Evolutionary conservation across 2,113 vertebrate genomes (phyloP), one percentile per base, ranked within the genome.

Genomic region (Melanocharis versteri): DNA sequence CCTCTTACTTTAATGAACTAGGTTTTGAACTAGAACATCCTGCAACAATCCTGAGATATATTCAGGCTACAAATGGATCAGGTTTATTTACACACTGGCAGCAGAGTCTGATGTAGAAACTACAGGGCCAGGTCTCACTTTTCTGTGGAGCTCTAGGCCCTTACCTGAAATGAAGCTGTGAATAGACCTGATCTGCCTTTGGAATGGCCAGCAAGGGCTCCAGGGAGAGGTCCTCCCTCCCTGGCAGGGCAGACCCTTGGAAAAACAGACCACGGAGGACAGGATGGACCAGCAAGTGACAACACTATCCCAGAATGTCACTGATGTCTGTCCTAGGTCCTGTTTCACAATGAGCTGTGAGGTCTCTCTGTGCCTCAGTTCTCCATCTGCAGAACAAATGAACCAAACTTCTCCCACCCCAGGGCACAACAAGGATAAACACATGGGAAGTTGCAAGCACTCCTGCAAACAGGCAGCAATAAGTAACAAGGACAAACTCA

Each of bases 1-100:
- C 42, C 75, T 92, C 84, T 91, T 39, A 70, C 64, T 92, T 93
- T 90, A 86, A 90, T 48, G 48, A 92, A 95, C 15, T 42, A 56
- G 5, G 54, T 64, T 96, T 89, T 95, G 60, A 84, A 84, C 31
- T n/a, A 51, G 77, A 95, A 86, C 57, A 88, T 84, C 81, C 83
- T 83, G 81, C 76, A 91, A 66, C 47, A 82, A 91, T 87, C 72
- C 73, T 64, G 50, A 81, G 81, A 58, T 65, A 81, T 23, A 39
- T 26, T 53, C 76, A 79, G 82, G 31, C 68, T 62, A 69, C 87
- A 94, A 89, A 95, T 2, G 19, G 26, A 90, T 84, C 47, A 42
- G 24, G 13, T 87, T 84, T 87, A 91, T 90, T 88, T 77, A 83
- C 70, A 70, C 66, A 64, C 35, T 40, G 84, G 87, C 53, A 80